Evolutionary conservation across 2,797 vertebrate species (phyloP).

Genomic region (Aphelocoma californica): DNA sequence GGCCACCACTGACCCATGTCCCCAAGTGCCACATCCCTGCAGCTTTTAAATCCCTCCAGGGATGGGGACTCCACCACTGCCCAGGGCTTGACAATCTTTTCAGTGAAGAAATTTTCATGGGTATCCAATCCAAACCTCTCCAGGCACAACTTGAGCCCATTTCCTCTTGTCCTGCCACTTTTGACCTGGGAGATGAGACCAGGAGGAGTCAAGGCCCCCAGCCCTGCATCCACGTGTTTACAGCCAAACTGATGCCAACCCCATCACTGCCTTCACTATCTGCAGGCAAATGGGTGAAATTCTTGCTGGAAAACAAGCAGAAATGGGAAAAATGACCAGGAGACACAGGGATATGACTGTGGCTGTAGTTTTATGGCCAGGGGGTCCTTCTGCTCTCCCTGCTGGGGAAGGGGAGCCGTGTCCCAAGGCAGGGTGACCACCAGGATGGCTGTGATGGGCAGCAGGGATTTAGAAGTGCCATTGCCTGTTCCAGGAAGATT

Average conservation of each 20-base stretch:
- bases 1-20: accelerated
- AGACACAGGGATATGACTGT: accelerated
- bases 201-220: background rate
- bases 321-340: background rate
- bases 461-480: background rate
- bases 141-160: accelerated
- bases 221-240: accelerated
- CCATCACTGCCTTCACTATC: accelerated
- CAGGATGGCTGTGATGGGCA: background rate
- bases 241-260: background rate
- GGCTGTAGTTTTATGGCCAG: background rate
- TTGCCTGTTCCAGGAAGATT: background rate
- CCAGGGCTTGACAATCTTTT: background rate
- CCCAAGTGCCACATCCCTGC: background rate
- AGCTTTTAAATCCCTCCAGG: background rate
- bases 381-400: accelerated
- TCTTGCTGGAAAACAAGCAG: background rate
- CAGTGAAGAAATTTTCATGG: background rate
- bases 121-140: background rate
- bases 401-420: accelerated
- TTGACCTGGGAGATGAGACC: background rate
- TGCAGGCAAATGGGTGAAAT: background rate
- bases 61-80: background rate
- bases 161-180: background rate
- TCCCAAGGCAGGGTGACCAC: background rate